These are phyloP conservation scores for Hermaeophaga mercurialis DNA, from an alignment of 2,888 invertebrate genomes.

Conservation along the genomic window DNA sequence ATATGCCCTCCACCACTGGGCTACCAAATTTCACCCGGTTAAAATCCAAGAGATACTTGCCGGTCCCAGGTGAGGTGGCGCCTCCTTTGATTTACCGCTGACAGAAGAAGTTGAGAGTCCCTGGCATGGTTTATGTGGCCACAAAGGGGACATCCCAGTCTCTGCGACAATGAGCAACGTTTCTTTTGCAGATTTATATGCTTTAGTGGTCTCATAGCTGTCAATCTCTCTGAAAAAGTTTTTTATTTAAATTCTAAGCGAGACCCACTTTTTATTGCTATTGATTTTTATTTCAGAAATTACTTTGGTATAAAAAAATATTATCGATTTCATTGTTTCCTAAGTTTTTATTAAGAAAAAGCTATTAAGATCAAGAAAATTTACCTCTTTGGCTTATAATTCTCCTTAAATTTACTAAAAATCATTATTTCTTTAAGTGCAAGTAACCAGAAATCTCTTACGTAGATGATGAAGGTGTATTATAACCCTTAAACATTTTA, in stretches of 20 bases:
- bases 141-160: constrained; percentile 44
- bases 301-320: no score
- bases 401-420: no score
- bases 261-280: constrained; percentile 5
- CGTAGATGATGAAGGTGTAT: no score
- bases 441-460: no score
- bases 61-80: constrained; percentile 55
- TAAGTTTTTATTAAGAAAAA: no score
- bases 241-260: constrained; percentile 24
- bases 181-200: constrained; percentile 50
- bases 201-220: constrained; percentile 53
- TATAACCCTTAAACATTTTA: no score
- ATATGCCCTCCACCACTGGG: constrained; percentile 17
- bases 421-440: no score
- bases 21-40: constrained; percentile 18
- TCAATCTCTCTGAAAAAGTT: constrained; percentile 48
- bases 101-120: constrained; percentile 50
- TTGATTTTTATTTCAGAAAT: no score
- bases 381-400: no score
- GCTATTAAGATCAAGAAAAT: no score
- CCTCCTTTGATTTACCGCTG: constrained; percentile 58
- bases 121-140: constrained; percentile 54
- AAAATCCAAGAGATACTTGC: constrained; percentile 17
- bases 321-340: no score
- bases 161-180: constrained; percentile 51